phyloP scores from a whole-genome alignment of 2,113 vertebrate genomes.

The Ammodytes marinus region DNA sequence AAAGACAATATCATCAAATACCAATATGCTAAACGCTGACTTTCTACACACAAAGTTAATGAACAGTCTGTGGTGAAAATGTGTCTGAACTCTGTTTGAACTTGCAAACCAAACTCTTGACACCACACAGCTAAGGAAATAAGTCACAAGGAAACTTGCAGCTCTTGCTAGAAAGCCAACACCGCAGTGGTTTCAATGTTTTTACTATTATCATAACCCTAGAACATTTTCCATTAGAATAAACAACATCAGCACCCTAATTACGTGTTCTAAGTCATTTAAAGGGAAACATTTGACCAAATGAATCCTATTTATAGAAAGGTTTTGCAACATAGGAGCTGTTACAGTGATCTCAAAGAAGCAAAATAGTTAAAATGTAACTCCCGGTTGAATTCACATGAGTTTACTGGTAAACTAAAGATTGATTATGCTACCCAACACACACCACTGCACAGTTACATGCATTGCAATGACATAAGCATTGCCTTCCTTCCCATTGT shows the following conservation, averaged over 20 bases:
- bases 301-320: not conserved
- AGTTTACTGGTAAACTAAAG: constrained; percentile 21
- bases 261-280: not conserved
- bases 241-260: not conserved
- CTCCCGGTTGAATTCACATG: constrained; percentile 14
- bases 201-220: not conserved
- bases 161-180: not conserved
- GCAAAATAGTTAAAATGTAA: constrained; percentile 35
- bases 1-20: not conserved
- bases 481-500: not conserved
- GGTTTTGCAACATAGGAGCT: not conserved
- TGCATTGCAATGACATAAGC: not conserved
- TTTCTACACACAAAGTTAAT: constrained; percentile 9
- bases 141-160: constrained; percentile 16
- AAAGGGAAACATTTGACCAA: not conserved
- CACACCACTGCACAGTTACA: not conserved
- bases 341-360: not conserved
- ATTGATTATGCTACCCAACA: not conserved
- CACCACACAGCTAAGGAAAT: not conserved
- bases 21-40: not conserved
- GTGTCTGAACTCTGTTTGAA: constrained; percentile 41
- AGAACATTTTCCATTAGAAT: not conserved
- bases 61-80: constrained; percentile 9
- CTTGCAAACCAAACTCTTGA: constrained; percentile 11
- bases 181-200: not conserved